A percentile compares a stretch with the other conserved stretches of the same genome.
These are phyloP conservation scores for Hydrocynus forskahlii DNA, from an alignment of 2,797 vertebrate species.

Conservation along the genomic window DNA sequence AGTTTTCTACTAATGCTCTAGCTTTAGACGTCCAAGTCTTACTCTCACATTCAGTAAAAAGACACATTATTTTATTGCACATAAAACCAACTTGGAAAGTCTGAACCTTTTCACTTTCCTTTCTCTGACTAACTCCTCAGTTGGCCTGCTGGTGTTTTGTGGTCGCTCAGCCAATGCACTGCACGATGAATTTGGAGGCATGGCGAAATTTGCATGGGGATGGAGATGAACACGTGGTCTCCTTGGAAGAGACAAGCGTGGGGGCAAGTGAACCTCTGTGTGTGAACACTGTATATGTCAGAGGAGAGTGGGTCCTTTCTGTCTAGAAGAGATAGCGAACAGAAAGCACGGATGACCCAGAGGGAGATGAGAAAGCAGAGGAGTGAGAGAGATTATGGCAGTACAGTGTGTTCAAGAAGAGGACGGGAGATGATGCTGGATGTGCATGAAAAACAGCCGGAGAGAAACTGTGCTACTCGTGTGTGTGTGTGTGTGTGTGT, in stretches of 20 bases:
- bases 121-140: not conserved
- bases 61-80: not conserved
- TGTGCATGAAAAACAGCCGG: slow-evolving; percentile 20
- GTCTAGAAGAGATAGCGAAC: slow-evolving; percentile 41
- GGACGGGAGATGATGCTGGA: slow-evolving; percentile 36
- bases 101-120: slow-evolving; percentile 1
- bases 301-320: slow-evolving; percentile 36
- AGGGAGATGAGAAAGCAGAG: slow-evolving; percentile 38
- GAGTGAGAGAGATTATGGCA: slow-evolving; percentile 29
- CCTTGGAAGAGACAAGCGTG: slow-evolving; percentile 26
- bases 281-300: slow-evolving; percentile 29
- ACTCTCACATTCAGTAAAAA: not conserved
- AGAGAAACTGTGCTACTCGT: not conserved
- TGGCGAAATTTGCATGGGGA: slow-evolving; percentile 11
- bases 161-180: not conserved
- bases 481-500: not conserved
- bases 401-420: slow-evolving; percentile 39
- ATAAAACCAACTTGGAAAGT: slow-evolving; percentile 6
- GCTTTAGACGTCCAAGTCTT: not conserved
- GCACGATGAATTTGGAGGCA: not conserved
- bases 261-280: not conserved
- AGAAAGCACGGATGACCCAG: slow-evolving; percentile 45
- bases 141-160: not conserved
- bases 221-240: slow-evolving; percentile 3
- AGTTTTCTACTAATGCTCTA: not conserved